Evolutionary conservation across 2,797 vertebrate species (phyloP).

Genomic region (Garrulus glandarius): DNA sequence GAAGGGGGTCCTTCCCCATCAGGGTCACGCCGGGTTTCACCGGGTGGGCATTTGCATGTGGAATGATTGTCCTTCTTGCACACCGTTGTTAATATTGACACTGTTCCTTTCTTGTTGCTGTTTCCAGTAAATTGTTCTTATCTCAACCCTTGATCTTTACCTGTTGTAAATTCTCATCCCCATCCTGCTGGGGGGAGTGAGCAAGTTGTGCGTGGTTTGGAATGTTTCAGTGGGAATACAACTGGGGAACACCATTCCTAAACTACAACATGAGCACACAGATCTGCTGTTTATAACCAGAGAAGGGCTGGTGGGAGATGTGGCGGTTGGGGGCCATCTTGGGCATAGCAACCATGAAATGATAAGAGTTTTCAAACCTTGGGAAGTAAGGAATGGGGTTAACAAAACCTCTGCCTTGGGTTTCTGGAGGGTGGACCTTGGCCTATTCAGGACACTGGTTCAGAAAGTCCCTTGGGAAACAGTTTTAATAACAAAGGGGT

Average conservation of each 20-base stretch:
- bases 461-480: not conserved
- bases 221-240: not conserved
- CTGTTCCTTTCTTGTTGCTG: not conserved
- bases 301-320: not conserved
- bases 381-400: not conserved
- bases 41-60: rapidly evolving
- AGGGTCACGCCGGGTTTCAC: rapidly evolving
- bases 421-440: not conserved
- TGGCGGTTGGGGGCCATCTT: not conserved
- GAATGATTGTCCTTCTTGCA: too few relatives aligned
- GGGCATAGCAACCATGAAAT: not conserved
- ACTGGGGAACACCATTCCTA: not conserved
- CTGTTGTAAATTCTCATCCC: not conserved
- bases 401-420: not conserved
- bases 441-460: not conserved
- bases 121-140: not conserved
- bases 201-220: not conserved
- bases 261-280: not conserved
- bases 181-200: not conserved
- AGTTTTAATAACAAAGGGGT: not conserved
- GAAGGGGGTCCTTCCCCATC: too few relatives aligned
- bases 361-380: not conserved
- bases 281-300: not conserved
- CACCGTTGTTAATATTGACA: not conserved
- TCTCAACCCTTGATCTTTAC: not conserved